Conservation (phyloP, 2,113 vertebrate genomes). For the Malurus cyaneus region DNA sequence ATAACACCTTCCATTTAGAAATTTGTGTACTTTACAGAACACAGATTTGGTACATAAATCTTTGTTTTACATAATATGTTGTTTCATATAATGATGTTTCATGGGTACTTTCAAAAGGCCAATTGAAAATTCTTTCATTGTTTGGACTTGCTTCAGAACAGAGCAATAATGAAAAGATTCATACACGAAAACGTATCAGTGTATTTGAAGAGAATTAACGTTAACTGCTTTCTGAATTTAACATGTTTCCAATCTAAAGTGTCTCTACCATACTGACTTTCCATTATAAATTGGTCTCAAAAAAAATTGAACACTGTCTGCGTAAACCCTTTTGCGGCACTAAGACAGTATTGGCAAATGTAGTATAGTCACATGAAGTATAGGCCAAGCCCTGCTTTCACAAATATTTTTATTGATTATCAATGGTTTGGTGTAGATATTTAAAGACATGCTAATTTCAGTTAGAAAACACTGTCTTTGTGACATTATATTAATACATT, state of each 20-base stretch:
- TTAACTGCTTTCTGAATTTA: not conserved
- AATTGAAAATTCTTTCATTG: not conserved
- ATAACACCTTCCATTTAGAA: not conserved
- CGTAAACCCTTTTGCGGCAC: not conserved
- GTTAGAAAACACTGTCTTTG: not conserved
- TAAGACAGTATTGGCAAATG: not conserved
- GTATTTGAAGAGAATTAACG: not conserved
- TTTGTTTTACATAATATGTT: not conserved
- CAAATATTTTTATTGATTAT: not conserved
- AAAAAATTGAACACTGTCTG: not conserved
- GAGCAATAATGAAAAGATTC: not conserved
- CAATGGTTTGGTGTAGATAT: not conserved
- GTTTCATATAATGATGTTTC: not conserved
- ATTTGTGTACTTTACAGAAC: not conserved
- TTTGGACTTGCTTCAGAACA: not conserved
- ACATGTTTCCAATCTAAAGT: not conserved
- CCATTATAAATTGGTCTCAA: not conserved
- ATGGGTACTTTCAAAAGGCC: not conserved
- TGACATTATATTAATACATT: not conserved
- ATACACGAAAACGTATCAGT: not conserved
- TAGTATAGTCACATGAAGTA: not conserved
- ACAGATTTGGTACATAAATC: not conserved
- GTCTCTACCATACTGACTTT: not conserved
- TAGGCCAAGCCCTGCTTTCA: not conserved
- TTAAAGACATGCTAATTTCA: not conserved